Base-by-base conservation (phyloP, 2,888 invertebrate genomes). In the Eristalis arbustorum region DNA sequence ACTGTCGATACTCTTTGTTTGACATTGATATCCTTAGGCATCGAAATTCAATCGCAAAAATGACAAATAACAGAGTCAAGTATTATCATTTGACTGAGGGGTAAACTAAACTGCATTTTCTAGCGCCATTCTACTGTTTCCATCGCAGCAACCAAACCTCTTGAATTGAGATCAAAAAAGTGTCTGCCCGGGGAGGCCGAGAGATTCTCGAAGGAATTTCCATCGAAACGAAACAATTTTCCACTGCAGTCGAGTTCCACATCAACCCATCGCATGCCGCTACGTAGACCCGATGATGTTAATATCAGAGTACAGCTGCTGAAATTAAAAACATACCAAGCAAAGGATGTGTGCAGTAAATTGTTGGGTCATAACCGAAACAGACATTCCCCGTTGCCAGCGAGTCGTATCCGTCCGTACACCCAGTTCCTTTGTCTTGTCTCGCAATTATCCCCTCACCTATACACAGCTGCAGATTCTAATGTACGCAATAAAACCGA, bases 351-450 rank as follows among this genome's bases (percentile, higher is more conserved):
- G 57, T 76, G 67, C 68, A 80, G 76, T 84, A 84, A 84, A 80
- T 84, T 84, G 75, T 75, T 72, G 76, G 84, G 72, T 84, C 84
- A 84, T 84, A 80, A 68, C 71, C 59, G 76, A 84, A 84, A 80
- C 75, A 80, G 49, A 84, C 66, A 84, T 84, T 80, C 64, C 84
- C 22, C 75, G 71, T 79, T 84, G 75, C 80, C 73, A 76, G 72
- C 63, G 64, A 82, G 61, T 37, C 69, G 34, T 76, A 40, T 40
- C 62, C 28, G 18, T 40, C 31, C 8, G 31, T 10, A 1, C 1
- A 56, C 25, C 66, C 66, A 49, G 56, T 80, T 57, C 67, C 75
- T 76, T 80, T 73, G 80, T 76, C 72, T 76, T 61, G 8, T 49
- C n/a, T n/a, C 25, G 68, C 63, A 80, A 84, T 76, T 72, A 75